Evolutionary conservation across 2,113 vertebrate species (phyloP).

Genomic region (Donacobius atricapilla): DNA sequence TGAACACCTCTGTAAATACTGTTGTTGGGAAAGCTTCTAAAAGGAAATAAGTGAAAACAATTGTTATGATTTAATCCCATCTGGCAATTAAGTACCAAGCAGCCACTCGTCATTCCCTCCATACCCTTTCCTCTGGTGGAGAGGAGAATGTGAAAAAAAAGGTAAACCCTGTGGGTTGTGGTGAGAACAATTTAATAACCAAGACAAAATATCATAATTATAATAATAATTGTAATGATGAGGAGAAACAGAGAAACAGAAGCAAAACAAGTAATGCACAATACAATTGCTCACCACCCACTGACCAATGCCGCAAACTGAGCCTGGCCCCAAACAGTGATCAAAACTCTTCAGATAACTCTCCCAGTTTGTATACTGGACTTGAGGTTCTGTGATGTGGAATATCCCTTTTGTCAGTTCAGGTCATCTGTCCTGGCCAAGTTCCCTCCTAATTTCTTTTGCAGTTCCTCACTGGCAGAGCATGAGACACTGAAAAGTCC

Average conservation of each 20-base stretch:
- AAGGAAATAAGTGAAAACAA: neutral
- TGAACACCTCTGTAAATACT: neutral
- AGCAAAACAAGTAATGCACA: neutral
- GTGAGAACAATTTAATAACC: neutral
- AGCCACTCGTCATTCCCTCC: fast-evolving
- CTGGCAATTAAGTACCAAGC: neutral
- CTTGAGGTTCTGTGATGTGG: neutral
- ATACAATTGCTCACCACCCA: neutral
- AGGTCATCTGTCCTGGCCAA: neutral
- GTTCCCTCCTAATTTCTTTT: neutral
- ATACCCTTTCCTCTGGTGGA: neutral
- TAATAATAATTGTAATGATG: neutral
- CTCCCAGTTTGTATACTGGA: no score
- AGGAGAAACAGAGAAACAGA: neutral
- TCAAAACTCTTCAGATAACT: neutral
- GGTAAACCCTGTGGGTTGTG: neutral
- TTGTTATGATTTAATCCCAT: neutral
- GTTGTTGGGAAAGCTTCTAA: neutral
- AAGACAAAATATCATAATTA: neutral
- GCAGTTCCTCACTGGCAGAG: neutral
- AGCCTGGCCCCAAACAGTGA: neutral
- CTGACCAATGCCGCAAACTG: neutral
- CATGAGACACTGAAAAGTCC: neutral
- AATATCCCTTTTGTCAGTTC: neutral
- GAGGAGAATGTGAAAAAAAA: neutral